These are phyloP conservation scores for Flexamia atlantica DNA, from an alignment of 2,888 invertebrate species.

Conservation along the genomic window DNA sequence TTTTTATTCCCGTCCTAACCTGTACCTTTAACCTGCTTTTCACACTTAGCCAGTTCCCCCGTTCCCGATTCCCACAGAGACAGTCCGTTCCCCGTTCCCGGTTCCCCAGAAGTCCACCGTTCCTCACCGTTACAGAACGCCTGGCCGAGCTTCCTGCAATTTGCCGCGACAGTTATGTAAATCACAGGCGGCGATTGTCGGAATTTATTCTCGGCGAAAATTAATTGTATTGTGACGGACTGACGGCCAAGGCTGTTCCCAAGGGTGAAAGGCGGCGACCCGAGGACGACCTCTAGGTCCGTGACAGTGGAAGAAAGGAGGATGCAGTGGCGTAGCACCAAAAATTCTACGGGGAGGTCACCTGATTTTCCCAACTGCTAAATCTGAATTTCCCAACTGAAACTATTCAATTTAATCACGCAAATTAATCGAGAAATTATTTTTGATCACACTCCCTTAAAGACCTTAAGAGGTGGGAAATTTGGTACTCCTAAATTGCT, in stretches of 20 bases:
- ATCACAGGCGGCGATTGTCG: not conserved
- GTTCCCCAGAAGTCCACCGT: not conserved
- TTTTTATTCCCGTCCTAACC: too few relatives aligned
- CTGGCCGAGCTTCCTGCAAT: slow-evolving; percentile 46
- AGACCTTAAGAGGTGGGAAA: too few relatives aligned
- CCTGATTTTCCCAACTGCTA: too few relatives aligned
- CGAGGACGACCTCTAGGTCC: not conserved
- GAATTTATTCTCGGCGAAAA: not conserved
- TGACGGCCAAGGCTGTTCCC: slow-evolving; percentile 14
- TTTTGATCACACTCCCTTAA: too few relatives aligned
- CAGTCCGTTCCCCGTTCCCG: not conserved
- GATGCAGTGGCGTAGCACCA: too few relatives aligned
- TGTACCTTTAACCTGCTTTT: too few relatives aligned
- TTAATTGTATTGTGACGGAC: slow-evolving; percentile 42
- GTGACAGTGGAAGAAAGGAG: too few relatives aligned
- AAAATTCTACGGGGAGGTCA: too few relatives aligned
- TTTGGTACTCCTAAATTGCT: too few relatives aligned
- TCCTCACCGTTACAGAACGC: slow-evolving; percentile 23
- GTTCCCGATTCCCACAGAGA: not conserved
- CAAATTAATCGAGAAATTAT: too few relatives aligned
- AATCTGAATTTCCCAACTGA: too few relatives aligned
- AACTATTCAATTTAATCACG: too few relatives aligned
- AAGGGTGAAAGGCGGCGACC: not conserved
- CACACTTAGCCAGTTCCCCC: not conserved
- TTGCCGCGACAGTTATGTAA: slow-evolving; percentile 48